These are phyloP conservation scores for Tetramorium parvispinum DNA, from an alignment of 1,140 invertebrate species.

Conservation along the genomic window DNA sequence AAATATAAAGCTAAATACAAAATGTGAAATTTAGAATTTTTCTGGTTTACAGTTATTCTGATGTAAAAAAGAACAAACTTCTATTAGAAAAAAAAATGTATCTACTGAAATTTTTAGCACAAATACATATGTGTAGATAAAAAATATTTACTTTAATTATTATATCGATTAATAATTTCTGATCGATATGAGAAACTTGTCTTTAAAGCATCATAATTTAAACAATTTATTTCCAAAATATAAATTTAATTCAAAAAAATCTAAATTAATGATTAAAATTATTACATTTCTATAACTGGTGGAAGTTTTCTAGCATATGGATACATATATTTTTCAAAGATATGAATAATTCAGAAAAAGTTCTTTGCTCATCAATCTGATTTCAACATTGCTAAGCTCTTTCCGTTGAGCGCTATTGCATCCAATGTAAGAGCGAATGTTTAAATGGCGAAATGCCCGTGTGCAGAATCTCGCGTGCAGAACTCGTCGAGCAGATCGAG, in stretches of 20 bases:
- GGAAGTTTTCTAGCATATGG: neutral
- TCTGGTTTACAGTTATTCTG: neutral
- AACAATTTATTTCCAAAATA: too few relatives aligned
- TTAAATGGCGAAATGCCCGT: neutral
- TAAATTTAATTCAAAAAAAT: too few relatives aligned
- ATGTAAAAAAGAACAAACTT: neutral
- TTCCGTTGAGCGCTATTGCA: neutral
- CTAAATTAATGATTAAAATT: too few relatives aligned
- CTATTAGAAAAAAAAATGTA: too few relatives aligned
- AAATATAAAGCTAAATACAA: neutral
- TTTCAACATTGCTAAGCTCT: neutral
- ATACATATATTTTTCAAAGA: too few relatives aligned
- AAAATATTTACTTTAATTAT: too few relatives aligned
- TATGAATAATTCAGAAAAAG: neutral
- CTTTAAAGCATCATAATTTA: too few relatives aligned
- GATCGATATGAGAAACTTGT: too few relatives aligned
- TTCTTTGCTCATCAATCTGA: neutral
- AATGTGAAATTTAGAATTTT: neutral
- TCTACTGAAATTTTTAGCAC: too few relatives aligned
- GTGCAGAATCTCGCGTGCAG: neutral
- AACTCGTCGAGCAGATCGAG: neutral
- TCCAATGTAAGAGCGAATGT: neutral
- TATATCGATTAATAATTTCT: too few relatives aligned
- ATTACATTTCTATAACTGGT: neutral
- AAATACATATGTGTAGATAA: too few relatives aligned